Conservation (phyloP, 2,888 invertebrate genomes). For the Phyto melanocephala region DNA sequence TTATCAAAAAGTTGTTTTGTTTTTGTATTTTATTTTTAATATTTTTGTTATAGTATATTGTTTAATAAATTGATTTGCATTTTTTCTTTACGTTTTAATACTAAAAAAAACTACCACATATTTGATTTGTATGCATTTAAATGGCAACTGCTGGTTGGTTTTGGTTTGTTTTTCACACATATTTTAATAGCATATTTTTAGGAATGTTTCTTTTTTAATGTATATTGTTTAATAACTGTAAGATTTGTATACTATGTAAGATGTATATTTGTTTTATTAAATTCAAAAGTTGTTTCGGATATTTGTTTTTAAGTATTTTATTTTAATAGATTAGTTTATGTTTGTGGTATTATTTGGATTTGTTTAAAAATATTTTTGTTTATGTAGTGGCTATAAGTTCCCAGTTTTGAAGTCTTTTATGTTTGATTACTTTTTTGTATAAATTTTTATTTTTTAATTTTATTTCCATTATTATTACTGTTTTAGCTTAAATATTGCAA, state of each 20-base stretch:
- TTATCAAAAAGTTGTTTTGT: constrained; percentile 48
- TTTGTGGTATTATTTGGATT: constrained; percentile 50
- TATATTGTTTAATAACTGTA: constrained; percentile 24
- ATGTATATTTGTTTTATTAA: constrained; percentile 38
- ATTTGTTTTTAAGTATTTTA: constrained; percentile 56
- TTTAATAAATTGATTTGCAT: constrained; percentile 31
- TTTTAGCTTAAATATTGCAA: constrained; percentile 54
- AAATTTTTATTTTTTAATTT: constrained; percentile 10
- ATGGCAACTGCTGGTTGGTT: constrained; percentile 52
- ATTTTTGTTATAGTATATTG: background rate
- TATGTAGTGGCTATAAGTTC: constrained; percentile 67
- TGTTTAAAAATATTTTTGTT: constrained; percentile 70
- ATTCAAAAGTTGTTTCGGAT: constrained; percentile 45
- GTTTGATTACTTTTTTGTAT: no score
- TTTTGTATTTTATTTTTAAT: background rate
- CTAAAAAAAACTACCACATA: constrained; percentile 47
- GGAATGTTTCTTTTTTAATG: constrained; percentile 27
- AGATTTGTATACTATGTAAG: constrained; percentile 37
- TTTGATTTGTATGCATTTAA: background rate
- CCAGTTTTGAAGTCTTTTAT: constrained; percentile 62
- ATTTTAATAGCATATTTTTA: constrained; percentile 53
- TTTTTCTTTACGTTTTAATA: background rate
- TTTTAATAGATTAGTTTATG: no score
- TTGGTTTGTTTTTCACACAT: constrained; percentile 1
- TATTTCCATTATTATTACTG: constrained; percentile 19